phyloP scores from a whole-genome alignment of 1,140 invertebrate species.

The Maconellicoccus hirsutus region DNA sequence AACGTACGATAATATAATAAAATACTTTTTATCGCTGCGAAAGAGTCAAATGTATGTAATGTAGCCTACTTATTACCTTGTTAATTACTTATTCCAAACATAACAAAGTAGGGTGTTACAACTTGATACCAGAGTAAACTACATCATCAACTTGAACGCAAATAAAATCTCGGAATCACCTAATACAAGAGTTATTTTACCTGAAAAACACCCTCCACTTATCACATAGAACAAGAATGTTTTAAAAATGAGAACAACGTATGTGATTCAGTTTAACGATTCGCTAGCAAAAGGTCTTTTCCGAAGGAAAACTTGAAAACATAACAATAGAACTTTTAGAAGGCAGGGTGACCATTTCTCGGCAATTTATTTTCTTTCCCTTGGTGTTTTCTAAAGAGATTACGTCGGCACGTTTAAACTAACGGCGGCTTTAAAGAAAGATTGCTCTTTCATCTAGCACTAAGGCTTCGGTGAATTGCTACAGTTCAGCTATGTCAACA shows the following conservation, averaged over 20 bases:
- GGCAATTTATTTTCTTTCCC: constrained; percentile 4
- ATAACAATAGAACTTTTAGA: background rate
- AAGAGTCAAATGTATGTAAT: too few relatives aligned
- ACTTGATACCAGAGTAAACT: too few relatives aligned
- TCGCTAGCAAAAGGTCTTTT: background rate
- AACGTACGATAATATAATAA: too few relatives aligned
- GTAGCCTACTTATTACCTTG: too few relatives aligned
- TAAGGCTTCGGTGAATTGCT: constrained; percentile 3
- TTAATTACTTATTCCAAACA: too few relatives aligned
- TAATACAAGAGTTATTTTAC: too few relatives aligned
- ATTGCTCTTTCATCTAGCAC: constrained; percentile 1
- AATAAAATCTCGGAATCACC: too few relatives aligned
- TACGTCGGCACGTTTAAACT: constrained; percentile 7
- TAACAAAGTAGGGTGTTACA: too few relatives aligned
- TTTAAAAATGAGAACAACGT: background rate
- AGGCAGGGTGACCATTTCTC: background rate
- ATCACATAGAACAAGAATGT: background rate
- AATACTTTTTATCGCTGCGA: too few relatives aligned
- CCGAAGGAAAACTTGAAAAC: constrained; percentile 1
- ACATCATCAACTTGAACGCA: too few relatives aligned
- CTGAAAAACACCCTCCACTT: too few relatives aligned
- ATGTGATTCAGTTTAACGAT: background rate
- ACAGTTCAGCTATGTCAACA: constrained; percentile 3
- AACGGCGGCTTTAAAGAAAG: background rate
- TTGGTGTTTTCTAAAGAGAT: background rate